Base-by-base conservation (phyloP, 2,888 invertebrate genomes). In the Mimas tiliae region DNA sequence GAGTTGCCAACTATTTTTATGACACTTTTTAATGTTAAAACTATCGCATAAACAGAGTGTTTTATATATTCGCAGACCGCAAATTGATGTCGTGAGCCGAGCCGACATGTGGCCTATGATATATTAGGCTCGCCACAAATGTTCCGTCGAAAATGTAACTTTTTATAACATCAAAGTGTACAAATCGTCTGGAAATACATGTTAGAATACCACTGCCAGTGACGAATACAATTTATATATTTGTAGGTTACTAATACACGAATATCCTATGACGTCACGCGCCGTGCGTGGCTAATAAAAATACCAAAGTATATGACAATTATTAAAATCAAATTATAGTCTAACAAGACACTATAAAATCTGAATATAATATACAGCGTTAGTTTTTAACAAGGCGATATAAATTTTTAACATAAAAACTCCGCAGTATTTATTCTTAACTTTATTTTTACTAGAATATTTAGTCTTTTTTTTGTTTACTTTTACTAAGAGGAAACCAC, bases 1-100 rank as follows among this genome's bases (percentile, higher is more conserved):
- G 69, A 71, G 63, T 53, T 88, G 89, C 90, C 89, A 88, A 88
- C 78, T 82, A 88, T 86, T 88, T 89, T 89, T 86, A 88, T 83
- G 77, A 79, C 75, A 69, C 68, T 74, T 79, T 81, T 75, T 78
- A 74, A 80, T 80, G 78, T 80, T 78, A 81, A 80, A 84, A 78
- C 77, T 79, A 76, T 78, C 74, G 68, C 78, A 82, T 83, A 82
- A 85, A 85, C 75, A 75, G 70, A 66, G 65, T 63, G 69, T 78
- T 82, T 82, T 77, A 78, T 77, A 77, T 66, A 48, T 51, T n/a
- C 38, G 63, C 52, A 33, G 62, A 12, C 33, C 62, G 38, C 62
- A 51, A 66, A 63, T 53, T 66, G 52, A 52, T 66, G 66, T 66
- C 66, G 63, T 48, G 66, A 47, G 3, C 12, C 53, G 42, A 55